These are phyloP conservation scores for Phrynocephalus forsythii DNA, from an alignment of 2,797 vertebrate genomes.

Conservation along the genomic window DNA sequence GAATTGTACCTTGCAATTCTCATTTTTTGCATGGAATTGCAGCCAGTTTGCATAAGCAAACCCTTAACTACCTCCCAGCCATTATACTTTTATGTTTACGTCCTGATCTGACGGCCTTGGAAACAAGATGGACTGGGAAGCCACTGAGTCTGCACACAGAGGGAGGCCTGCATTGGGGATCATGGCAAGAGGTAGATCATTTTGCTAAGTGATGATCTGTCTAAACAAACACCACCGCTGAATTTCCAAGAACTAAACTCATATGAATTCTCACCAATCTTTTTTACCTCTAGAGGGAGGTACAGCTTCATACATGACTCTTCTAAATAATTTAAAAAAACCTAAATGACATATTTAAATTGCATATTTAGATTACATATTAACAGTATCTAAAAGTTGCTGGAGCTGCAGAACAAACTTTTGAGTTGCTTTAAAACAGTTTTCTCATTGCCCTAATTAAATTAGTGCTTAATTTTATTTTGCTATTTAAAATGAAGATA, in stretches of 20 bases:
- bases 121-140: neutral
- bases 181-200: neutral
- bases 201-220: neutral
- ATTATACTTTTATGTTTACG: too few relatives aligned
- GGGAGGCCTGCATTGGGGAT: neutral
- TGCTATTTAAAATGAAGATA: neutral
- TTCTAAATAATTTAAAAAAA: neutral
- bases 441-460: neutral
- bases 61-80: neutral
- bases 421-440: neutral
- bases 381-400: neutral
- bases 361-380: neutral
- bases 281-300: constrained; percentile 60
- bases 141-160: neutral
- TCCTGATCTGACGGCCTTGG: neutral
- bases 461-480: neutral
- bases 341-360: neutral
- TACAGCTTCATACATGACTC: constrained; percentile 11
- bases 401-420: neutral
- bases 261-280: neutral
- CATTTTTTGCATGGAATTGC: neutral
- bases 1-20: too few relatives aligned
- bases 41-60: neutral
- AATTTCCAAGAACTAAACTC: neutral
- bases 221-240: too few relatives aligned